Base-by-base conservation (phyloP, 1,140 invertebrate genomes). In the Heliconius himera region DNA sequence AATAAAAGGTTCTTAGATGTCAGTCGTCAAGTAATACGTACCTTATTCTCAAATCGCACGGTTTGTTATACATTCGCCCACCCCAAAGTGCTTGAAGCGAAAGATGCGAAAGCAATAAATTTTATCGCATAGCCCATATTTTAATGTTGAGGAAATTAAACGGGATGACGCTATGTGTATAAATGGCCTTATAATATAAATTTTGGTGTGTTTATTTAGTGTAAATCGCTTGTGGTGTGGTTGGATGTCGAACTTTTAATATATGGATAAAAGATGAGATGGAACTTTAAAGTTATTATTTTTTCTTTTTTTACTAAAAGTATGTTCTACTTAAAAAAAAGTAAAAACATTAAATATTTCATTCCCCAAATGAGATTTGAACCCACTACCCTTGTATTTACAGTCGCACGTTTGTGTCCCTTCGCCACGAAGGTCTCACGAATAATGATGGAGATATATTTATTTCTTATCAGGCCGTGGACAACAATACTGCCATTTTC, bases 121-220 rank as follows among this genome's bases (percentile, higher is more conserved):
- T 74, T 26, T 38, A 54, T 56, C 73, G 49, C 60, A 78, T 46
- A 54, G 77, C n/a, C 51, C 38, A 78, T 78, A 78, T 74, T 74
- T 78, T 74, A 66, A 60, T 78, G 38, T 6, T 56, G 18, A 78
- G 76, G 76, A 78, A 78, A 78, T 77, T 77, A 77, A 73, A 77
- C 49, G 72, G 71, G 38, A n/a, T n/a, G 70, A 60, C 54, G 76
- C 49, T 66, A 66, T 66, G 60, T 66, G 11, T 29, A 66, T 66
- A 66, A 66, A 66, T 66, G 26, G 16, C 60, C 60, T 13, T 66
- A 29, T 29, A 26, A 29, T 66, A 66, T 66, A n/a, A 66, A 66
- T 26, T 66, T 66, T 66, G 60, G 60, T 29, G 6, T 36, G 60
- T 66, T 66, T 66, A 66, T 66, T 29, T 29, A 29, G 60, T 66